These are phyloP conservation scores for Cheirogaleus major DNA, from an alignment of 2,797 vertebrate species.

Conservation along the genomic window DNA sequence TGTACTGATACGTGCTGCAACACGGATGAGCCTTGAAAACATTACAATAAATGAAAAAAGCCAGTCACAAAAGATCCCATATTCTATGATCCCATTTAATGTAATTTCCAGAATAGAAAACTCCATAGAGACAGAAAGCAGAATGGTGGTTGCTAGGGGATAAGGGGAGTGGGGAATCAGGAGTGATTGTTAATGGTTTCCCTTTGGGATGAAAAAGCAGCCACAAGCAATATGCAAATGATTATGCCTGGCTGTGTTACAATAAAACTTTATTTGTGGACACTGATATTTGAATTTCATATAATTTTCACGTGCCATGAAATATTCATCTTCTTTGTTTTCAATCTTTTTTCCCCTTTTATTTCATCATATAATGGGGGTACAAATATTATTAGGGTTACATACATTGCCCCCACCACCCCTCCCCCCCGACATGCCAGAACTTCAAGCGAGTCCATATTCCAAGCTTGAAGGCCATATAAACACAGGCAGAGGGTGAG, in stretches of 20 bases:
- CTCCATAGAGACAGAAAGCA: neutral
- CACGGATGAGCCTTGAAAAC: neutral
- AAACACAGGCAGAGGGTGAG: neutral
- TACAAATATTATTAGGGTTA: too few relatives aligned
- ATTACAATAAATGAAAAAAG: neutral
- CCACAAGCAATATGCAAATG: neutral
- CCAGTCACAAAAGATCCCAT: neutral
- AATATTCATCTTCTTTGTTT: neutral
- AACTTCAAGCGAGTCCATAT: too few relatives aligned
- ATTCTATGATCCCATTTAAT: neutral
- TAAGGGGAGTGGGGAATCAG: neutral
- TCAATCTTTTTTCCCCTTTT: neutral
- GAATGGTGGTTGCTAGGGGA: neutral
- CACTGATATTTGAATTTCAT: conserved; percentile 25
- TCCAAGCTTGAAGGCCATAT: neutral
- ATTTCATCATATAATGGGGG: too few relatives aligned
- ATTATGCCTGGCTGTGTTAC: neutral
- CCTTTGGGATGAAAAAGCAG: neutral
- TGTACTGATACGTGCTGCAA: neutral
- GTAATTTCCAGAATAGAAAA: neutral
- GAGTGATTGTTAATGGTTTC: neutral
- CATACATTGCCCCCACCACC: too few relatives aligned
- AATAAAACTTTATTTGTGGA: conserved; percentile 12
- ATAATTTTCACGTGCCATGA: conserved; percentile 6
- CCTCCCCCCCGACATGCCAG: too few relatives aligned